Conservation (phyloP, 2,797 vertebrate species). For the Anguilla obscura region DNA sequence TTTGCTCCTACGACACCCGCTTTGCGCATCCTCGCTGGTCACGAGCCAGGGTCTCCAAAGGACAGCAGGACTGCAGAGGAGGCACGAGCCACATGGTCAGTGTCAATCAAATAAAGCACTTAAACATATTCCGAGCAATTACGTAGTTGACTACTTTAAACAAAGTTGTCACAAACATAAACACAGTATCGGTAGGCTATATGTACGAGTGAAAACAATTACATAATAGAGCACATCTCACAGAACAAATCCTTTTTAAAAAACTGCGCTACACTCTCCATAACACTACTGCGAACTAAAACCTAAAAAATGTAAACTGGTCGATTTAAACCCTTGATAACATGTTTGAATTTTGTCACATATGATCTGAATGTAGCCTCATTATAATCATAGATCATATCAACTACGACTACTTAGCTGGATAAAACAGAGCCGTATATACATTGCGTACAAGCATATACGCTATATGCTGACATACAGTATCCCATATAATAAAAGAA, state of each 20-base stretch:
- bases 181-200: neutral
- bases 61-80: constrained; percentile 48
- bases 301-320: neutral
- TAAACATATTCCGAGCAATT: neutral
- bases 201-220: neutral
- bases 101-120: constrained; percentile 29
- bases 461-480: neutral
- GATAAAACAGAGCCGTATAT: neutral
- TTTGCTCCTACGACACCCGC: constrained; percentile 38
- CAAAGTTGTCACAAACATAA: neutral
- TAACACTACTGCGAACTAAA: neutral
- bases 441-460: neutral
- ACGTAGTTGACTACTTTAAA: too few species aligned
- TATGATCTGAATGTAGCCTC: neutral
- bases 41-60: constrained; percentile 83
- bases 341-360: neutral
- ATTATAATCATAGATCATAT: neutral
- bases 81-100: constrained; percentile 33
- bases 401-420: neutral
- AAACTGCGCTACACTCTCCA: neutral
- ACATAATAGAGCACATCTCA: neutral
- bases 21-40: constrained; percentile 47
- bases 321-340: neutral
- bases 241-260: neutral
- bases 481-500: neutral